Evolutionary conservation across 1,140 invertebrate species (phyloP).

Genomic region (Ips nitidus): DNA sequence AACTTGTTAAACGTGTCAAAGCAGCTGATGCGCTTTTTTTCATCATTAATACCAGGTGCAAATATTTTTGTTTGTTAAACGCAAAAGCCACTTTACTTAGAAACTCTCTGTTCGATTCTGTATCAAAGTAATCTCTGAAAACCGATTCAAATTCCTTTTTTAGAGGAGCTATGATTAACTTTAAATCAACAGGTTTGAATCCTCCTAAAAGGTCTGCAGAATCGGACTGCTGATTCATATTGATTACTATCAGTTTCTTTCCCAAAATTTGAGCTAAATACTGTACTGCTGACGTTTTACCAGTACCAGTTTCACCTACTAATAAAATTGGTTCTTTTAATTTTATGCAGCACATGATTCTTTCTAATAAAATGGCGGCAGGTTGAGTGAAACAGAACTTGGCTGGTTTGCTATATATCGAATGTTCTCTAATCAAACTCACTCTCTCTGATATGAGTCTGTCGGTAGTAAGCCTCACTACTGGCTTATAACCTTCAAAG

Average conservation of each 20-base stretch:
- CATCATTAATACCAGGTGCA: constrained; percentile 74
- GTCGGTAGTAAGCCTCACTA: constrained; percentile 56
- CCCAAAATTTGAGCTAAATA: constrained; percentile 83
- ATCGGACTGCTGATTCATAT: constrained; percentile 99
- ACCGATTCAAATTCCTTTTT: constrained; percentile 80
- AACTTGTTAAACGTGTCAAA: constrained; percentile 54
- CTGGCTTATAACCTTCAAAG: constrained; percentile 76
- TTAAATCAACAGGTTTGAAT: constrained; percentile 94
- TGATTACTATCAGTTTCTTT: constrained; percentile 90
- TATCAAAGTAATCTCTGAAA: constrained; percentile 78
- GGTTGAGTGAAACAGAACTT: constrained; percentile 82
- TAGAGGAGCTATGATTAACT: constrained; percentile 79
- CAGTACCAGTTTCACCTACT: constrained; percentile 97
- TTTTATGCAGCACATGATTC: constrained; percentile 77
- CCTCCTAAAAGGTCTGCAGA: constrained; percentile 94
- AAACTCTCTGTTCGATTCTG: constrained; percentile 83
- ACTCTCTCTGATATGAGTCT: constrained; percentile 43
- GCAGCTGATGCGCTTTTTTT: constrained; percentile 71
- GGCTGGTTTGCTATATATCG: constrained; percentile 54
- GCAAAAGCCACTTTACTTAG: constrained; percentile 75
- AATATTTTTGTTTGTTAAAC: constrained; percentile 73
- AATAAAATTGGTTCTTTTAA: constrained; percentile 90
- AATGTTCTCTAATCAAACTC: constrained; percentile 41
- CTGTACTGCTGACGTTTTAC: constrained; percentile 97
- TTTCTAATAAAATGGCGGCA: constrained; percentile 81